Evolutionary conservation across 2,113 vertebrate genomes (phyloP).

Genomic region (Macaca mulatta): DNA sequence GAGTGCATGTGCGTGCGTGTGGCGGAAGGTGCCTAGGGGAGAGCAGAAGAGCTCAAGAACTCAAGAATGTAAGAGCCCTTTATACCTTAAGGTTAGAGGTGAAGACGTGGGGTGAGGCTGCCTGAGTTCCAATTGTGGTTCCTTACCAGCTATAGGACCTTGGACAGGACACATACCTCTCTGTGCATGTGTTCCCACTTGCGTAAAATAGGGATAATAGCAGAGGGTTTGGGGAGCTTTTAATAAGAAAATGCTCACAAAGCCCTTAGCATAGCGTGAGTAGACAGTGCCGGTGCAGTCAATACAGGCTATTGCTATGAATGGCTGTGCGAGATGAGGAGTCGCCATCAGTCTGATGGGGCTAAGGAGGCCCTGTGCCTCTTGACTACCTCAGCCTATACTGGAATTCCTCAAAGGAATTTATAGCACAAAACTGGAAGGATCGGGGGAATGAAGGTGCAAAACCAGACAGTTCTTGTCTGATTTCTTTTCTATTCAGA

Average conservation of each 20-base stretch:
- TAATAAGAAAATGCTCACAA: accelerated
- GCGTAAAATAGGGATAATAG: neutral
- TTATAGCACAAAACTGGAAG: neutral
- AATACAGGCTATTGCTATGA: accelerated
- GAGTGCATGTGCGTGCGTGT: neutral
- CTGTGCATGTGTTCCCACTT: neutral
- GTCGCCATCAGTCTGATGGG: neutral
- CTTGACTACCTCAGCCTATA: neutral
- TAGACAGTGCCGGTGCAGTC: accelerated
- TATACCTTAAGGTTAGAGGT: no score
- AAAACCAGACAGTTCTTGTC: neutral
- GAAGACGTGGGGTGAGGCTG: no score
- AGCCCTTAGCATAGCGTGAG: accelerated
- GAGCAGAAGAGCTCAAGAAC: neutral
- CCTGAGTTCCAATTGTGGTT: neutral
- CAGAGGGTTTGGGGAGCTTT: neutral
- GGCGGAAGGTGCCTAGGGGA: neutral
- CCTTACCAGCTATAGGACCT: neutral
- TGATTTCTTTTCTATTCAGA: neutral
- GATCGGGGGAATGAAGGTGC: neutral
- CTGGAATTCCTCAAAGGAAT: neutral
- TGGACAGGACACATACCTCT: neutral
- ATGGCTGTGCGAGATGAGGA: neutral
- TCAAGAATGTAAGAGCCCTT: neutral
- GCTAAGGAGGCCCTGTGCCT: neutral